Evolutionary conservation across 2,113 vertebrate genomes (phyloP), one percentile per base, ranked within the genome.

Genomic region (Pygoscelis antarcticus): DNA sequence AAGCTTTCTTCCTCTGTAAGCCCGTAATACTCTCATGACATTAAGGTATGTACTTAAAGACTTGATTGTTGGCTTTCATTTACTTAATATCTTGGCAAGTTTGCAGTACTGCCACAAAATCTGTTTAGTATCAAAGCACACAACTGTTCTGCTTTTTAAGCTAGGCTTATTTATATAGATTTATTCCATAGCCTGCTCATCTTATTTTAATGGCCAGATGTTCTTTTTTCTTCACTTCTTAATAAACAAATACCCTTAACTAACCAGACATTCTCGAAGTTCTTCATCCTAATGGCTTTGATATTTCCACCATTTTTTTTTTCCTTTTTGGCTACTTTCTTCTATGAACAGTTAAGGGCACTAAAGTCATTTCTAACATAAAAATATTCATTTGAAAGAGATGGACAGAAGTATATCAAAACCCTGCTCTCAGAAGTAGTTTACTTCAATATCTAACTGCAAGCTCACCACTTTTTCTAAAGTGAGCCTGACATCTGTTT

Each of bases 121-220:
- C 87, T 97, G 95, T 96, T 97, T 96, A 97, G 93, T 27, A 95
- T 89, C 70, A 89, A 94, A 95, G 84, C 82, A 97, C 82, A 95
- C 93, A 96, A 96, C 89, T 94, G 95, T 83, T 95, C 91, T 93
- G 77, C 77, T 94, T 94, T 93, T 94, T 95, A 93, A 94, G 95
- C 87, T 76, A 58, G 62, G 81, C 69, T 96, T 96, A 95, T 96
- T 96, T 97, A 78, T 96, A 97, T 96, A 93, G 93, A 97, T 96
- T 84, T 89, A 96, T 96, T 97, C 95, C 93, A 93, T 87, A 91
- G 74, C 83, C 83, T 82, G 89, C 74, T 96, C 94, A 64, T 96
- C 95, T 96, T 95, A 89, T 91, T 96, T 97, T 95, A 96, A 96
- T 83, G 94, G 89, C 94, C 96, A 97, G 97, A 97, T 96, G 95